Conservation (phyloP, 2,113 vertebrate genomes). For the Corydoras maculifer region DNA sequence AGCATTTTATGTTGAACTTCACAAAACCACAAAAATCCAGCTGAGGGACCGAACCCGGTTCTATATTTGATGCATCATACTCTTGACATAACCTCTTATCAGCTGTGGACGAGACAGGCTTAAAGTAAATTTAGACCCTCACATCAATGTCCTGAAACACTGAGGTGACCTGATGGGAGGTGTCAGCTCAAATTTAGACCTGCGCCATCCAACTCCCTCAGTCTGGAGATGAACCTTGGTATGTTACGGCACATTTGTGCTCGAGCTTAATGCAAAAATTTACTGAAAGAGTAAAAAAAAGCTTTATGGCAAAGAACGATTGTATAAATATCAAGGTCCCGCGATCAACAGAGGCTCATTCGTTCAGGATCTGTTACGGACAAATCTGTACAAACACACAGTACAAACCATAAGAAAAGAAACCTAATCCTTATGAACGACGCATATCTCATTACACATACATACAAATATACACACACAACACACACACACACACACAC, state of each 20-base stretch:
- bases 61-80: not conserved
- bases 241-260: not conserved
- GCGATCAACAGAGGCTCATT: no score
- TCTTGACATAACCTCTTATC: not conserved
- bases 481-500: not conserved
- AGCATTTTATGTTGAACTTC: no score
- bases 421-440: slow-evolving; percentile 1
- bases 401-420: no score
- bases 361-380: no score
- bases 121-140: not conserved
- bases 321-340: no score
- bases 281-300: no score
- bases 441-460: slow-evolving; percentile 5
- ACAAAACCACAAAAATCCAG: no score
- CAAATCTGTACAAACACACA: no score
- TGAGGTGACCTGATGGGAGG: not conserved
- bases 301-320: no score
- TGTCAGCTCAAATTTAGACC: slow-evolving; percentile 2
- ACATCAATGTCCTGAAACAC: not conserved
- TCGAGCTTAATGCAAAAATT: no score
- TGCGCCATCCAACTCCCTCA: not conserved
- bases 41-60: no score
- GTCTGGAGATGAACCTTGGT: not conserved
- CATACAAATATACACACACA: not conserved
- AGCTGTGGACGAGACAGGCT: not conserved